phyloP scores from a whole-genome alignment of 2,797 vertebrate genomes.

The Chrysocyon brachyurus region DNA sequence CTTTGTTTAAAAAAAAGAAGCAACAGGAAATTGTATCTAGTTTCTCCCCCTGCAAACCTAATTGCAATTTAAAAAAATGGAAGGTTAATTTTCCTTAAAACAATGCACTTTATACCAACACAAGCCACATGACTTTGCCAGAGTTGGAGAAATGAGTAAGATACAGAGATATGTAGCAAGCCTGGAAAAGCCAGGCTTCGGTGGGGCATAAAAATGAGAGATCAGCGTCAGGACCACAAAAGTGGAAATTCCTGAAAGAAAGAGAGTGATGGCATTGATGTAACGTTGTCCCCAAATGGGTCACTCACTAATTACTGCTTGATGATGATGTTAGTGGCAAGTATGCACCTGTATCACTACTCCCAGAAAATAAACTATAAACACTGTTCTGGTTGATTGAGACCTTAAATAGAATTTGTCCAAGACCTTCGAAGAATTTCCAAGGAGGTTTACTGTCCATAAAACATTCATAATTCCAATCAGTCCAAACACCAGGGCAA shows the following conservation, averaged over 20 bases:
- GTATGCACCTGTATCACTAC: background rate
- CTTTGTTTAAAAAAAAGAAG: constrained; percentile 6
- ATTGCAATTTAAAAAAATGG: background rate
- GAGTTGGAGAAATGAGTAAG: background rate
- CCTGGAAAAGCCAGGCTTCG: background rate
- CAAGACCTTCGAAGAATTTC: background rate
- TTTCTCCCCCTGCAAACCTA: background rate
- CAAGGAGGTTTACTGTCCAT: background rate
- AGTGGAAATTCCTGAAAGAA: background rate
- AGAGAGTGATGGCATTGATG: background rate
- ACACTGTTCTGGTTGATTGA: background rate
- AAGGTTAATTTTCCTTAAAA: constrained; percentile 45
- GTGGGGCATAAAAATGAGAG: background rate
- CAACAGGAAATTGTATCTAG: background rate
- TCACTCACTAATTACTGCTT: background rate
- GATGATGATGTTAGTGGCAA: background rate
- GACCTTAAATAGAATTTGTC: background rate
- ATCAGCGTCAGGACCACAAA: background rate
- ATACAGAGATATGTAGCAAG: background rate
- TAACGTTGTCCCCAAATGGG: background rate
- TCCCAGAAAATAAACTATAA: constrained; percentile 2
- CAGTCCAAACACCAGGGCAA: background rate
- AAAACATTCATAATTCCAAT: background rate
- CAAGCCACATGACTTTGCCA: background rate
- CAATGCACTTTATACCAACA: background rate